Base-by-base conservation (phyloP, 2,797 vertebrate species). In the Crenichthys baileyi region DNA sequence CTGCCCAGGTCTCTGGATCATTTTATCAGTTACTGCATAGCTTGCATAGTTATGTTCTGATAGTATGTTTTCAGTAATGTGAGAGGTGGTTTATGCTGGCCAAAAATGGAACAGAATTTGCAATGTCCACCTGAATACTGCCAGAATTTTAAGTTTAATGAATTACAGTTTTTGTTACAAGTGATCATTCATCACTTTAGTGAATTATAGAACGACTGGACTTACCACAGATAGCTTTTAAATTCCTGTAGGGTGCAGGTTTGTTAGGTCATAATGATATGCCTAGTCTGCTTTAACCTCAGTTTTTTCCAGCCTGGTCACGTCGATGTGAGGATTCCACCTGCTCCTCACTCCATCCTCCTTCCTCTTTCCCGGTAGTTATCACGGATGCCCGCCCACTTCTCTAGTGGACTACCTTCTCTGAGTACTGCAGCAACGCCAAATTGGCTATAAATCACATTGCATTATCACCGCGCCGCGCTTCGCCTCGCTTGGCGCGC, bases 391-490 rank as follows among this genome's bases (percentile, higher is more conserved):
- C 78, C 82, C 63, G 72, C 78, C 81, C 83, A 82, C 86, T 80
- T 88, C 90, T 89, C 91, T 77, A 61, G 90, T 88, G 90, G 90
- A 91, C 88, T 85, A 85, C 88, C 92, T 86, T 91, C 92, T 90
- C 91, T 65, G 88, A 93, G 90, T 89, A 95, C 95, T 95, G 95
- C 95, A 96, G 95, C 94, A 95, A 89, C 93, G 88, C 90, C 87
- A 92, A 91, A 81, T 89, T 70, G 89, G 82, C 93, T 87, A 96
- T 96, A 95, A 96, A 96, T 96, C 95, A 96, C 95, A 92, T 94
- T 85, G 89, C 87, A 93, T 93, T 93, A 95, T 90, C 92, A 83
- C 88, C 91, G 91, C 91, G 89, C 91, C 72, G 91, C 84, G 86
- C 84, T 81, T 88, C 80, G 90, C 82, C 79, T 77, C 60, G 75